Evolutionary conservation across 1,140 invertebrate genomes (phyloP).

Genomic region (Archegozetes longisetosus): DNA sequence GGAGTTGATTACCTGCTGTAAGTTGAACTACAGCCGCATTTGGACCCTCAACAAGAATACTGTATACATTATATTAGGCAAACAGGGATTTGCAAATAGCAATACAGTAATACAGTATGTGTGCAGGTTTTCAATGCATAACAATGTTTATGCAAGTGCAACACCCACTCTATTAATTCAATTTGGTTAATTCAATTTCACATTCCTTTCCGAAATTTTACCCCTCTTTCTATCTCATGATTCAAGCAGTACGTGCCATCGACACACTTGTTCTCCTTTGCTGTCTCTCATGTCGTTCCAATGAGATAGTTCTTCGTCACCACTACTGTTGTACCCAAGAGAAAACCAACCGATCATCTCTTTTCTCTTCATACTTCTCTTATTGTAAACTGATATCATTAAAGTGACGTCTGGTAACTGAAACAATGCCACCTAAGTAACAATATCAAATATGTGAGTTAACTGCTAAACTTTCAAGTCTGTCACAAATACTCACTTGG

Average conservation of each 20-base stretch:
- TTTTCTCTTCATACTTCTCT: conserved; percentile 77
- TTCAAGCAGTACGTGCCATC: conserved; percentile 53
- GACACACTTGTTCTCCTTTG: conserved; percentile 48
- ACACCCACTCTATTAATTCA: not conserved
- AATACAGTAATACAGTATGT: not conserved
- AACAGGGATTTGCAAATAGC: not conserved
- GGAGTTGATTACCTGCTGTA: not conserved
- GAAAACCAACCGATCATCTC: conserved; percentile 95
- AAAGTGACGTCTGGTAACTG: conserved; percentile 87
- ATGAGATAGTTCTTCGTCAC: conserved; percentile 76
- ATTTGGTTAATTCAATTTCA: not conserved
- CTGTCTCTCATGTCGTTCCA: conserved; percentile 76
- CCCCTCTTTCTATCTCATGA: conserved; percentile 7
- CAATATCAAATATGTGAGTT: no score
- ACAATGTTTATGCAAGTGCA: not conserved
- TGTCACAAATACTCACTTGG: conserved; percentile 49
- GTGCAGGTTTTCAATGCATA: not conserved
- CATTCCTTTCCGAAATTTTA: not conserved
- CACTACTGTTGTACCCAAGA: conserved; percentile 72
- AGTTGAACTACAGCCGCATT: not conserved
- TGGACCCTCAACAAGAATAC: not conserved
- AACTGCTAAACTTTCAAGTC: conserved; percentile 55
- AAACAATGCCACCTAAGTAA: conserved; percentile 55
- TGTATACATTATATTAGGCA: not conserved
- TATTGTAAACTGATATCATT: conserved; percentile 81